These are phyloP conservation scores for Dryocosmus kuriphilus DNA, from an alignment of 2,888 invertebrate species.

Conservation along the genomic window DNA sequence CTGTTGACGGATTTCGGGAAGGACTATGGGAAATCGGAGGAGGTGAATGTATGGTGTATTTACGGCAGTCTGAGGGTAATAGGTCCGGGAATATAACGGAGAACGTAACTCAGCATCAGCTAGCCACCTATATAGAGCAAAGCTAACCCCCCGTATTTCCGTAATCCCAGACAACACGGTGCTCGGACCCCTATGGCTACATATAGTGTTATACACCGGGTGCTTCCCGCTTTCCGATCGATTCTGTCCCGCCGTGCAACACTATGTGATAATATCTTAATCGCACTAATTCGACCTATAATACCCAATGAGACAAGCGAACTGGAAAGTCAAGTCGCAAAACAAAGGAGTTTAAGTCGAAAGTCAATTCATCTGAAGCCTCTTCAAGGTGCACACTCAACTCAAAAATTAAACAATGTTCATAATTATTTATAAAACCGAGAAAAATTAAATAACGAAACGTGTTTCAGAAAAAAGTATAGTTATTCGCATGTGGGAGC, in stretches of 20 bases:
- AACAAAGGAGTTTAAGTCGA: conserved; percentile 10
- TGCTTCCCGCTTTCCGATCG: conserved; percentile 71
- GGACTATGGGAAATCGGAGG: conserved; percentile 19
- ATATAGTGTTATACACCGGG: conserved; percentile 49
- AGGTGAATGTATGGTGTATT: conserved; percentile 51
- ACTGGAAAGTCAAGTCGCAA: conserved; percentile 42
- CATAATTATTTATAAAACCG: not conserved
- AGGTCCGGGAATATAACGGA: conserved; percentile 74
- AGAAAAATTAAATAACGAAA: not conserved
- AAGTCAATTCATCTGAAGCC: not conserved
- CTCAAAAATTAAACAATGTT: not conserved
- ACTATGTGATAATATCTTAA: conserved; percentile 67
- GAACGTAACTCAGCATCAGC: conserved; percentile 77
- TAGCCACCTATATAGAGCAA: conserved; percentile 58
- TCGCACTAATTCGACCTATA: conserved; percentile 65
- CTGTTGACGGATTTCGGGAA: conserved; percentile 7
- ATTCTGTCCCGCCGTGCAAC: conserved; percentile 63
- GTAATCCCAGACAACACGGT: conserved; percentile 74
- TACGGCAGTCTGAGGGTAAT: conserved; percentile 64
- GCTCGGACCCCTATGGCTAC: conserved; percentile 60
- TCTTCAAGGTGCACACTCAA: not conserved
- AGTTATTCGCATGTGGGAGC: too few species aligned
- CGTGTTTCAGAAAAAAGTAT: too few species aligned
- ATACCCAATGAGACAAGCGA: conserved; percentile 55
- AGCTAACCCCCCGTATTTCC: conserved; percentile 63